Evolutionary conservation across 1,140 invertebrate genomes (phyloP), one percentile per base, ranked within the genome.

Genomic region (Drosophila simulans): DNA sequence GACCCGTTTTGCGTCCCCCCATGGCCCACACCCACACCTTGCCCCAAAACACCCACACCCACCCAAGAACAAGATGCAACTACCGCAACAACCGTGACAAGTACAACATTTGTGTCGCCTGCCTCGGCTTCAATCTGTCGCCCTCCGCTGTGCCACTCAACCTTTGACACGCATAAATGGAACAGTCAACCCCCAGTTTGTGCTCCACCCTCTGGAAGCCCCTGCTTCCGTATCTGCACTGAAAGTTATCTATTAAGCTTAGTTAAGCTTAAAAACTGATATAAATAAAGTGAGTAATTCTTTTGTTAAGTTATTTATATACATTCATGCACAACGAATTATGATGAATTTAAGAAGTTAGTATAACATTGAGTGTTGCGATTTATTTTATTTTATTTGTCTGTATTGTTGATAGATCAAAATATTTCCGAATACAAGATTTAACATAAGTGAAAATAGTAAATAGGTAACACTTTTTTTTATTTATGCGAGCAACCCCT

Each of bases 91-190:
- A 89, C 62, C 83, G 77, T 88, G 83, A 88, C 80, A 88, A 88
- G 83, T 89, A 88, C 83, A 88, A 88, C 84, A 88, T 88, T 88
- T 88, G 84, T 89, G 76, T 88, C 84, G 79, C 71, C 80, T 80
- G 82, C 73, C 66, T 72, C 62, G 64, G 63, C 81, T 85, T 85
- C 81, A 80, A 85, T 85, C 83, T 86, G 79, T 88, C 75, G 83
- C 80, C 79, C 83, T 72, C 60, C 57, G 73, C 64, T 70, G 52
- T 70, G 64, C 68, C 64, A 63, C 76, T 71, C 84, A 89, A 89
- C 84, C 84, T 89, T 89, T 89, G 85, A 89, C 84, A 89, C 84
- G 84, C 84, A 84, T 89, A 89, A 84, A 89, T 89, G 68, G 84
- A 77, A 84, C 80, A 89, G 84, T 63, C 75, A 51, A 73, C 58